Conservation (phyloP, 2,797 vertebrate genomes). For the Erpetoichthys calabaricus region DNA sequence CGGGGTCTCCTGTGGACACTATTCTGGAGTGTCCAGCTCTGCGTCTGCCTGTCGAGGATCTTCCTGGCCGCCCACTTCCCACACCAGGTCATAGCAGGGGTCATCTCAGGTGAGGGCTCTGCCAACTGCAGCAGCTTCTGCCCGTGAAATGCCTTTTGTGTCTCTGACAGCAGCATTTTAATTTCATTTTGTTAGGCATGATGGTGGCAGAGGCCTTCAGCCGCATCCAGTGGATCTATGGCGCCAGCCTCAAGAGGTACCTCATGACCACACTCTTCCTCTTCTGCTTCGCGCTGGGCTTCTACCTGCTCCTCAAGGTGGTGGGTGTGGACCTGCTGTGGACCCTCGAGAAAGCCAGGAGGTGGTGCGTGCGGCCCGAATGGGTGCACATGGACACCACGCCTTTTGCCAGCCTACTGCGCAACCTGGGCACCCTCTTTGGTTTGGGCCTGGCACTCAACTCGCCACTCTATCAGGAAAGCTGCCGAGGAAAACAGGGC, state of each 20-base stretch:
- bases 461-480: constrained; percentile 54
- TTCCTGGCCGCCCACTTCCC: constrained; percentile 70
- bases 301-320: constrained; percentile 68
- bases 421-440: constrained; percentile 80
- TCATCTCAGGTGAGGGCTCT: constrained; percentile 48
- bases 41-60: constrained; percentile 62
- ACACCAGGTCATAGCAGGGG: constrained; percentile 62
- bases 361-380: constrained; percentile 63
- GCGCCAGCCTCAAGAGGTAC: constrained; percentile 60
- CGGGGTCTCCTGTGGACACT: constrained; percentile 41
- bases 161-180: too few species aligned
- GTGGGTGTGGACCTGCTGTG: constrained; percentile 81
- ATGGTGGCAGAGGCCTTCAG: constrained; percentile 72
- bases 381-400: constrained; percentile 85
- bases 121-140: too few species aligned
- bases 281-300: constrained; percentile 69
- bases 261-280: constrained; percentile 61
- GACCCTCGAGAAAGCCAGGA: constrained; percentile 78
- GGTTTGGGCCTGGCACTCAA: constrained; percentile 82
- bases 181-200: constrained; percentile 50
- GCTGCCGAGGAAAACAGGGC: constrained; percentile 37
- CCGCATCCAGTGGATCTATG: constrained; percentile 65
- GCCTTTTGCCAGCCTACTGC: constrained; percentile 82
- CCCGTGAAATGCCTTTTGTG: too few species aligned
- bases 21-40: constrained; percentile 58